Percentiles rank a stretch among this genome's conserved stretches.
phyloP scores from a whole-genome alignment of 2,113 vertebrate species.

The Lepus americanus region DNA sequence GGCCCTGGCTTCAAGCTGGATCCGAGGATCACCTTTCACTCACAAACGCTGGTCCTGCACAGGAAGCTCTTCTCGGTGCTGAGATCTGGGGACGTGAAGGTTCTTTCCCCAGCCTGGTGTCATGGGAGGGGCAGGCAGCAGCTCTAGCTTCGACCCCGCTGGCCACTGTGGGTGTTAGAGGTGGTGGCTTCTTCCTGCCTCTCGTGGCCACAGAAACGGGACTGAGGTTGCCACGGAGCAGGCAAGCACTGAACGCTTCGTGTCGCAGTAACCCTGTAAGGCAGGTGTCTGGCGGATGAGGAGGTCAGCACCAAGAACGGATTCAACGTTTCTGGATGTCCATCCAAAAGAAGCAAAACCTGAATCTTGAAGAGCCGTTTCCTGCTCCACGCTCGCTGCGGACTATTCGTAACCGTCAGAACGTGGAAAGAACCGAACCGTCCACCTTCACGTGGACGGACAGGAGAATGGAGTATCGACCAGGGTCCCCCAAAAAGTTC shows the following conservation, averaged over 20 bases:
- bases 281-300: not conserved
- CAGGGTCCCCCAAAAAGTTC: no score
- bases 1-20: not conserved
- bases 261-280: accelerated
- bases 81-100: not conserved
- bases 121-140: no score
- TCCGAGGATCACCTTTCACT: not conserved
- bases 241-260: not conserved
- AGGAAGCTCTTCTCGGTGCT: not conserved
- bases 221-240: not conserved
- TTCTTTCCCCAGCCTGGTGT: accelerated
- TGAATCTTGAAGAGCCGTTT: not conserved
- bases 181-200: not conserved
- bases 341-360: not conserved
- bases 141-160: not conserved
- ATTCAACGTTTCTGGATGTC: not conserved
- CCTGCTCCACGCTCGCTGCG: no score
- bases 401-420: not conserved
- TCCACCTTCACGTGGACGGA: not conserved
- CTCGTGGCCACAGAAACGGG: not conserved
- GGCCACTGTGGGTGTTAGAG: not conserved
- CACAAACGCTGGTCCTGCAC: not conserved
- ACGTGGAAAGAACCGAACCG: not conserved
- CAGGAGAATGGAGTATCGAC: accelerated
- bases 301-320: not conserved